A percentile compares a stretch with the other conserved stretches of the same genome.
Conservation (phyloP, 2,113 vertebrate species). For the Pithys albifrons region DNA sequence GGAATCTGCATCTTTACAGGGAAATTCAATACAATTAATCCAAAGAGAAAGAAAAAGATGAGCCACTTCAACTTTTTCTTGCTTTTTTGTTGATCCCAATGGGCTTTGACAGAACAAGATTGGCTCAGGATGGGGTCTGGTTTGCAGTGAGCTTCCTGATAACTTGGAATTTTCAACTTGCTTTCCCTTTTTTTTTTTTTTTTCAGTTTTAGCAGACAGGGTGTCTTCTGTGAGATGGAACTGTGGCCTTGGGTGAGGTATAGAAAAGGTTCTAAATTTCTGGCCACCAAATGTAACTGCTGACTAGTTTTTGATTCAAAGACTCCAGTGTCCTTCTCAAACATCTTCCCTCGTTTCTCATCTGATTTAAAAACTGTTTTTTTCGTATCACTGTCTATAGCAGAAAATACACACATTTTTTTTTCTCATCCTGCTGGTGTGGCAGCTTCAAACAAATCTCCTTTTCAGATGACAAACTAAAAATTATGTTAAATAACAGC, state of each 20-base stretch:
- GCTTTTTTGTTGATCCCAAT: background rate
- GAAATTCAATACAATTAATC: background rate
- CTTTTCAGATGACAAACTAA: background rate
- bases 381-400: background rate
- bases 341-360: background rate
- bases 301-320: background rate
- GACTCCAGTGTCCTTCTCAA: accelerated
- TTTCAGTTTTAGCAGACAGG: background rate
- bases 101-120: background rate
- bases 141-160: background rate
- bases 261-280: background rate
- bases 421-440: background rate
- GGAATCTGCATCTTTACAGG: background rate
- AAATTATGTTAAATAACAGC: background rate
- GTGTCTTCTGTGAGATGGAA: background rate
- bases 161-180: background rate
- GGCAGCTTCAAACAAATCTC: background rate
- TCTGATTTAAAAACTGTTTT: background rate
- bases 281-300: background rate
- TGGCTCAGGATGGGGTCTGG: background rate
- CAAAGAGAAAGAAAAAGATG: background rate
- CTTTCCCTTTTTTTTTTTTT: background rate
- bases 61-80: background rate
- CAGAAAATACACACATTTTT: accelerated
- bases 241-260: background rate